Evolutionary conservation across 2,797 vertebrate species (phyloP).

Genomic region (Sebastes umbrosus): DNA sequence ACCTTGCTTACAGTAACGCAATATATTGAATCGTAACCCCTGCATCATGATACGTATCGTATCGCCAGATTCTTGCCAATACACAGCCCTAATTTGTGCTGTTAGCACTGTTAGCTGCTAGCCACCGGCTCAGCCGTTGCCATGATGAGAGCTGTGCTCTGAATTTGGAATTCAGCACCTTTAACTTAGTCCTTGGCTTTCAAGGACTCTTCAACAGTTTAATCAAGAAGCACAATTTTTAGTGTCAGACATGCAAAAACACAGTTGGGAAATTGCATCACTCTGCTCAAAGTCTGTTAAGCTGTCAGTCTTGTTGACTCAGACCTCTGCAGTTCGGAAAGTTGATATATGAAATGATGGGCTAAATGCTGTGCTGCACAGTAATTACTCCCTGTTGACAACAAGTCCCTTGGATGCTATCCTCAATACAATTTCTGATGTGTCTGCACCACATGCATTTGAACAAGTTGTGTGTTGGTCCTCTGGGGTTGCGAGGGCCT

Average conservation of each 20-base stretch:
- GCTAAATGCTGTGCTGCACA: constrained; percentile 2
- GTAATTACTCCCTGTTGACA: constrained; percentile 52
- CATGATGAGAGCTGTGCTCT: neutral
- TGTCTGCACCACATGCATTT: constrained; percentile 2
- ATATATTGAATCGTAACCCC: too few relatives aligned
- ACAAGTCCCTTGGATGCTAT: neutral
- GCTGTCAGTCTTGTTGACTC: constrained; percentile 1
- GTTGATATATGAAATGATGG: neutral
- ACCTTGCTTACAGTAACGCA: too few relatives aligned
- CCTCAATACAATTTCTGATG: constrained; percentile 14
- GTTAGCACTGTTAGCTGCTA: neutral
- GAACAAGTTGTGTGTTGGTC: constrained; percentile 9
- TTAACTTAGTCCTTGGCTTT: neutral
- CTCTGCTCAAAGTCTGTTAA: neutral
- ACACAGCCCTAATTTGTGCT: neutral
- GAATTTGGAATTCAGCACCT: neutral
- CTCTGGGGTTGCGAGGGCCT: constrained; percentile 8
- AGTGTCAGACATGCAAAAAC: neutral
- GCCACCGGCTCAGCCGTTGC: neutral
- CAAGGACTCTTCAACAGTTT: neutral
- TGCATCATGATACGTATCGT: too few relatives aligned
- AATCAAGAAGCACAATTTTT: neutral
- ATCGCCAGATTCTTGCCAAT: too few relatives aligned
- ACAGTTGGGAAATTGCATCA: neutral
- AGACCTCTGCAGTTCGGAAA: neutral